Base-by-base conservation (phyloP, 2,888 invertebrate genomes). In the Sminthurinus aureus region DNA sequence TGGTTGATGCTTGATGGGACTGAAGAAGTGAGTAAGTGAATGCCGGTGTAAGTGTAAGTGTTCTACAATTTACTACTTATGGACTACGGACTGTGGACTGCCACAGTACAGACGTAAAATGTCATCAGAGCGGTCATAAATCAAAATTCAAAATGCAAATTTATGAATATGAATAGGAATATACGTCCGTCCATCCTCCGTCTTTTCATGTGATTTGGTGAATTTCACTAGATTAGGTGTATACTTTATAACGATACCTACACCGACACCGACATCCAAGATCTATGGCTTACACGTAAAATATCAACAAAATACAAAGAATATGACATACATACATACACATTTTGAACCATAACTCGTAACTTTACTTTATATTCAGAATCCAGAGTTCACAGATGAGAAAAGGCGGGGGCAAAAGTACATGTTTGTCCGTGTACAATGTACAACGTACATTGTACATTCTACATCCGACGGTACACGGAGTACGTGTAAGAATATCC, bases 81-180 rank as follows among this genome's bases (percentile, higher is more conserved):
- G 79, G 79, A 79, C 81, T 2, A 18, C 9, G 58, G 18, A 58
- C 18, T 81, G 79, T 81, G 85, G 83, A 81, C 79, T 83, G 85
- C 85, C 85, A 84, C 82, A 80, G 84, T 77, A 83, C 85, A 87
- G 86, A 88, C 85, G 86, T 87, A 87, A 86, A 85, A 86, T 86
- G 88, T 87, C 87, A 87, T 86, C 86, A 85, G 85, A 86, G 82
- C 85, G 84, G 86, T 88, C 87, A 87, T 88, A 88, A 88, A 88
- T 88, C 88, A 88, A 58, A 58, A 58, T 88, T 88, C 88, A 88
- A 58, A 58, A 58, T 88, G 88, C 84, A 87, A 88, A 88, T 88
- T 88, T 87, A 88, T 87, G 88, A 87, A 87, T 85, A 82, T 77
- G 58, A 58, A 58, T 15, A 15, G 2, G 15, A n/a, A n/a, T 58